Evolutionary conservation across 2,888 invertebrate species (phyloP).

Genomic region (Thysanoteuthis rhombus): DNA sequence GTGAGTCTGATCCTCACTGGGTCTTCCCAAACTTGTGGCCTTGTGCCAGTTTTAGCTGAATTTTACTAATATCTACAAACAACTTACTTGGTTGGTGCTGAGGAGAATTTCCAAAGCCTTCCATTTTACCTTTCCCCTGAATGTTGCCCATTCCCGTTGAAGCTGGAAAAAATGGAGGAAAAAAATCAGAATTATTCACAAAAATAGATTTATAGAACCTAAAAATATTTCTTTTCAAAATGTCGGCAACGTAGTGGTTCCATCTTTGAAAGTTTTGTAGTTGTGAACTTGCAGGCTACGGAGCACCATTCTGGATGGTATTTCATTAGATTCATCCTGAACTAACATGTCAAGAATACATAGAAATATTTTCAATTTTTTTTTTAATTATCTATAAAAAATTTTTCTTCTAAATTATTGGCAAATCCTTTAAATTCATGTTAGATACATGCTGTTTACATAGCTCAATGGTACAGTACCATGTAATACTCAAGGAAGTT

Average conservation of each 20-base stretch:
- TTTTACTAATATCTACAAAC: background rate
- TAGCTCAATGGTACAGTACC: background rate
- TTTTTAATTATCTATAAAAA: no score
- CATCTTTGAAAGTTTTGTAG: no score
- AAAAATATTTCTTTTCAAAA: no score
- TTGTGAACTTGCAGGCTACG: no score
- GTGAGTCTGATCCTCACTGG: background rate
- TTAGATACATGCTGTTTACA: background rate
- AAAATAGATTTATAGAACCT: background rate
- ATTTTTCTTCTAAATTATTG: no score
- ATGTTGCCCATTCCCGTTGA: slow-evolving; percentile 28
- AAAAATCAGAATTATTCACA: background rate
- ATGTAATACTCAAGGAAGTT: background rate
- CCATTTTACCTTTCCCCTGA: slow-evolving; percentile 40
- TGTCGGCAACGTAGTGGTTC: no score
- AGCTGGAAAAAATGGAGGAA: slow-evolving; percentile 13
- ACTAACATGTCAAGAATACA: no score
- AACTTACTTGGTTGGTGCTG: slow-evolving; percentile 47
- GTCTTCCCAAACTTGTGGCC: background rate
- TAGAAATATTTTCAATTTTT: no score
- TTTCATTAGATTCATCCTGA: no score
- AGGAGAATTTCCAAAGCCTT: slow-evolving; percentile 57
- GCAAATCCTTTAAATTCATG: no score
- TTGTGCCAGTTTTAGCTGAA: background rate
- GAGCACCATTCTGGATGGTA: no score